A percentile compares a stretch with the other conserved stretches of the same genome.
phyloP scores from a whole-genome alignment of 2,888 invertebrate genomes.

The Esperia sulphurella region DNA sequence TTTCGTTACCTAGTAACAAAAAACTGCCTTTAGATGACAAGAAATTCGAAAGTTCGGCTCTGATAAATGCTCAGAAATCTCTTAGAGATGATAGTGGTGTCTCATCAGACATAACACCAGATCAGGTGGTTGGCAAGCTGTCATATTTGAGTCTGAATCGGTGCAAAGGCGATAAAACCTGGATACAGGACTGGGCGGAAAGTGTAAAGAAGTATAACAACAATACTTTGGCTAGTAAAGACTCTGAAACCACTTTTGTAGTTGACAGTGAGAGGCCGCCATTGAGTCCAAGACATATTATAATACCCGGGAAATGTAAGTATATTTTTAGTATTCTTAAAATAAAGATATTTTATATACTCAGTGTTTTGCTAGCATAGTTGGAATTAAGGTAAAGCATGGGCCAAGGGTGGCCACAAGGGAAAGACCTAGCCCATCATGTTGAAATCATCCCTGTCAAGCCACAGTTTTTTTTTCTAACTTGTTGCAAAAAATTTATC shows the following conservation, averaged over 20 bases:
- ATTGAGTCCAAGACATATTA: conserved; percentile 57
- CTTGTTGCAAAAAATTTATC: too few relatives aligned
- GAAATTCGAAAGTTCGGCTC: conserved; percentile 62
- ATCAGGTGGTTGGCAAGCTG: conserved; percentile 61
- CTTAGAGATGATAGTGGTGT: conserved; percentile 48
- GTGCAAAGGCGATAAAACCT: conserved; percentile 75
- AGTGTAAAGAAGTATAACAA: conserved; percentile 78
- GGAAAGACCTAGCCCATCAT: too few relatives aligned
- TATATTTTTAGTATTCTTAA: conserved; percentile 10
- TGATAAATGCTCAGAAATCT: conserved; percentile 59
- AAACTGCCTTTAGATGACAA: conserved; percentile 36
- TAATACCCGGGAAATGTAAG: conserved; percentile 61
- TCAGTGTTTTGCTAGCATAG: too few relatives aligned
- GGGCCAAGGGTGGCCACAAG: too few relatives aligned
- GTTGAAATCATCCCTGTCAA: too few relatives aligned
- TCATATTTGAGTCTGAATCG: conserved; percentile 70
- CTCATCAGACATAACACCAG: conserved; percentile 44
- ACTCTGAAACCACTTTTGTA: conserved; percentile 32
- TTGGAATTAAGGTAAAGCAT: too few relatives aligned
- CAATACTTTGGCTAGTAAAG: conserved; percentile 43
- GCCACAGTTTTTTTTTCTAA: too few relatives aligned
- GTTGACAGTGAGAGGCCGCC: conserved; percentile 57
- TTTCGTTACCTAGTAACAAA: conserved; percentile 57
- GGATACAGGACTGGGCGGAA: conserved; percentile 83
- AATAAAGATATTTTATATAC: too few relatives aligned